Evolutionary conservation across 2,888 invertebrate genomes (phyloP).

Genomic region (Melipona beecheii): DNA sequence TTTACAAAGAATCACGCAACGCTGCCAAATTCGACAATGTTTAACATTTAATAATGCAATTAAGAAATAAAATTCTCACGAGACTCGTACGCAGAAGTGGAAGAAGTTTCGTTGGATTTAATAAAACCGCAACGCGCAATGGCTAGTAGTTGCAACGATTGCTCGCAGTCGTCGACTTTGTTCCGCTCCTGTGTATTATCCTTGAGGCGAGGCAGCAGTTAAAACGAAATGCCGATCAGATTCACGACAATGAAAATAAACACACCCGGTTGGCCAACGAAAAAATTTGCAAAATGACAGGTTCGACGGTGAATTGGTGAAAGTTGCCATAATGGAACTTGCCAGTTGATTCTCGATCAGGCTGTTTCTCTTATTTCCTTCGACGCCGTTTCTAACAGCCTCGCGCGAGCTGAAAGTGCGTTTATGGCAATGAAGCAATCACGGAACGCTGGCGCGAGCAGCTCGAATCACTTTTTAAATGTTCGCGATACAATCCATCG

Average conservation of each 20-base stretch:
- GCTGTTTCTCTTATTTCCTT: slow-evolving; percentile 2
- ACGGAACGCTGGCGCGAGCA: neutral
- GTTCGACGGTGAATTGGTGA: slow-evolving; percentile 58
- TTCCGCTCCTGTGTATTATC: slow-evolving; percentile 1
- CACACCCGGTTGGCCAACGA: neutral
- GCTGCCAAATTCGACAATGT: too few species aligned
- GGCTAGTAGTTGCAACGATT: neutral
- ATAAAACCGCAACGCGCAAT: neutral
- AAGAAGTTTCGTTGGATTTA: neutral
- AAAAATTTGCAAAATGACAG: slow-evolving; percentile 28
- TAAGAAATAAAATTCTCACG: neutral
- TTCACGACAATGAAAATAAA: slow-evolving; percentile 25
- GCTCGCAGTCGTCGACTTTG: neutral
- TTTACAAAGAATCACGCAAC: neutral
- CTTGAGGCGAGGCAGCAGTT: neutral
- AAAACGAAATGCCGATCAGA: slow-evolving; percentile 16
- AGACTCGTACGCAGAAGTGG: too few species aligned
- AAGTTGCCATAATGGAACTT: slow-evolving; percentile 51
- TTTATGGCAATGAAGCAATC: neutral
- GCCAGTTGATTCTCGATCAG: slow-evolving; percentile 24
- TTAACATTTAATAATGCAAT: too few species aligned
- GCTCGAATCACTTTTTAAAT: neutral
- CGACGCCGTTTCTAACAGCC: slow-evolving; percentile 3
- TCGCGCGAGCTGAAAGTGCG: neutral
- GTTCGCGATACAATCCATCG: neutral